A percentile compares a stretch with the other conserved stretches of the same genome.
Conservation (phyloP, 2,888 invertebrate species). For the Luperina testacea region DNA sequence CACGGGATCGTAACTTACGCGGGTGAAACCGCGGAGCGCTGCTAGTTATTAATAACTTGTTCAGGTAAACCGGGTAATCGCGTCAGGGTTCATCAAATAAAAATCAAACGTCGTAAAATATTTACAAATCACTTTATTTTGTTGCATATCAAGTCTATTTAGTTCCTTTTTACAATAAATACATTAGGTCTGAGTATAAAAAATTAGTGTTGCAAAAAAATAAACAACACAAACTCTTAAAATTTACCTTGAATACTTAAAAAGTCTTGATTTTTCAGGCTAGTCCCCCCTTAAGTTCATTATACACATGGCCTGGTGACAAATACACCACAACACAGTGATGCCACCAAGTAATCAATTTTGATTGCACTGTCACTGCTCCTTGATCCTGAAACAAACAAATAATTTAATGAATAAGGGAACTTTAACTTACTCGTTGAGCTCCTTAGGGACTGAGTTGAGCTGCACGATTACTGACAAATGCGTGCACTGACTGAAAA, state of each 20-base stretch:
- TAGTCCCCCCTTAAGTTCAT: constrained; percentile 77
- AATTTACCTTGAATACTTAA: constrained; percentile 77
- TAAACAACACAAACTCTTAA: constrained; percentile 85
- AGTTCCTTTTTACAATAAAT: constrained; percentile 88
- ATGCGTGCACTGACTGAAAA: neutral
- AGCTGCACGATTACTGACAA: neutral
- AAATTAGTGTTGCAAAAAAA: constrained; percentile 84
- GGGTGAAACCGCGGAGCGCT: no score
- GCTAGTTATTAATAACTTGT: neutral
- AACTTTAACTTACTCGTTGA: neutral
- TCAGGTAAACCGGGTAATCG: no score
- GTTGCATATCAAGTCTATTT: constrained; percentile 88
- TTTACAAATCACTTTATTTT: constrained; percentile 89
- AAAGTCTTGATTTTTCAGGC: constrained; percentile 84
- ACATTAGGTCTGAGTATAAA: constrained; percentile 88
- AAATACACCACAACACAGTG: constrained; percentile 74
- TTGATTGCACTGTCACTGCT: constrained; percentile 82
- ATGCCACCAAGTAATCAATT: constrained; percentile 80
- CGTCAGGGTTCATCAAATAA: constrained; percentile 32
- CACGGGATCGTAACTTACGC: no score
- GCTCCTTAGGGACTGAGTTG: neutral
- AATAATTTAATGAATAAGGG: neutral
- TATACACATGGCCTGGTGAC: constrained; percentile 80
- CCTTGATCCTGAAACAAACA: constrained; percentile 77
- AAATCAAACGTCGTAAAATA: constrained; percentile 71